Evolutionary conservation across 2,797 vertebrate genomes (phyloP).

Genomic region (Sphenodon punctatus): DNA sequence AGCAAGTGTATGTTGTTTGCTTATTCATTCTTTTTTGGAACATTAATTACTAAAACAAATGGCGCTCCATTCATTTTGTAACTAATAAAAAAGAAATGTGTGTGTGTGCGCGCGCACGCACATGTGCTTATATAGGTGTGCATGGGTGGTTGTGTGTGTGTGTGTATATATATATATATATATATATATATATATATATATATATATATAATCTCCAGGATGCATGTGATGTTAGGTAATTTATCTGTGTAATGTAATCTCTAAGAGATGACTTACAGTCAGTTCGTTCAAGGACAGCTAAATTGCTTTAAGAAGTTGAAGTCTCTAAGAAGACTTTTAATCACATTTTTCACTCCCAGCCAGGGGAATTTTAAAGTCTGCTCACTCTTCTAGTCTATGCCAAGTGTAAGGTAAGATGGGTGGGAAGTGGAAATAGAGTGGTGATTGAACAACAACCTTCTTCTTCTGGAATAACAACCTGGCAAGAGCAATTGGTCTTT

Average conservation of each 20-base stretch:
- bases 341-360: slow-evolving; percentile 17
- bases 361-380: slow-evolving; percentile 26
- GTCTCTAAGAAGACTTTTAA: slow-evolving; percentile 31
- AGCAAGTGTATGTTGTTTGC: too few relatives aligned
- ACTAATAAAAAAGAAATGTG: too few relatives aligned
- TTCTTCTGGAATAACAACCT: background rate
- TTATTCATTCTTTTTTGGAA: too few relatives aligned
- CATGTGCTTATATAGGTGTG: too few relatives aligned
- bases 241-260: slow-evolving; percentile 57
- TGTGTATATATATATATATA: too few relatives aligned
- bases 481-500: background rate
- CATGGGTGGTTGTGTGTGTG: too few relatives aligned
- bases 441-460: background rate
- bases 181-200: too few relatives aligned
- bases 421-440: slow-evolving; percentile 4
- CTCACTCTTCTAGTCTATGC: background rate
- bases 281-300: slow-evolving; percentile 55
- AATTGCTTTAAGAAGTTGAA: slow-evolving; percentile 44
- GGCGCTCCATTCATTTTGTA: too few relatives aligned
- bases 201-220: too few relatives aligned
- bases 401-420: background rate
- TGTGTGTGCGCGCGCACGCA: too few relatives aligned
- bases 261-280: slow-evolving; percentile 24
- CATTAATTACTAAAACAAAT: too few relatives aligned
- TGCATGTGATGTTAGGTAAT: slow-evolving; percentile 35